Evolutionary conservation across 92 coral and sea anemone genomes (phyloP).

Genomic region (Epizoanthus stellaris): DNA sequence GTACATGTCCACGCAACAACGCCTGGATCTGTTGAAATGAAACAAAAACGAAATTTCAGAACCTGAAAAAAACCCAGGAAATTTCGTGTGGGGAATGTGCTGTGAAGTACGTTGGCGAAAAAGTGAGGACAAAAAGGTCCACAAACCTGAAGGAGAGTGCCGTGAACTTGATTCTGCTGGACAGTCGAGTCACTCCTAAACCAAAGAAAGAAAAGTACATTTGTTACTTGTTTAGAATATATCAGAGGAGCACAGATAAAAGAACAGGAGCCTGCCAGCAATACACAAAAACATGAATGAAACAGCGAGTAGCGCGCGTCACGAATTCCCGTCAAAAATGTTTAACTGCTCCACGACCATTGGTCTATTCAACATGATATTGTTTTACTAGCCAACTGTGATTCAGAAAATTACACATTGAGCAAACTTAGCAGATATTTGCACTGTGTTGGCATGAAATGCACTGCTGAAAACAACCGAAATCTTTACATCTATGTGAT

Average conservation of each 20-base stretch:
- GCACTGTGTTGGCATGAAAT: too few species aligned
- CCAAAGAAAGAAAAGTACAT: neutral
- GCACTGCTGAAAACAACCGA: too few species aligned
- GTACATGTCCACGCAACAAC: slow-evolving; percentile 57
- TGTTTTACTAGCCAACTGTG: too few species aligned
- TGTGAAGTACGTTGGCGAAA: neutral
- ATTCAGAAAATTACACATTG: too few species aligned
- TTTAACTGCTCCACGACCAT: too few species aligned
- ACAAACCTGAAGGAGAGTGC: slow-evolving; percentile 86
- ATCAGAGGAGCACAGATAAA: neutral
- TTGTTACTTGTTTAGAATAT: neutral
- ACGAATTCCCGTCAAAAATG: too few species aligned
- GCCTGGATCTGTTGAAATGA: slow-evolving; percentile 59
- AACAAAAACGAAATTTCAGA: neutral
- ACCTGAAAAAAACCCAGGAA: neutral
- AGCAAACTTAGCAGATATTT: too few species aligned
- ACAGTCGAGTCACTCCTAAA: slow-evolving; percentile 43
- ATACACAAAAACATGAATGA: too few species aligned
- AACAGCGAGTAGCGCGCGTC: too few species aligned
- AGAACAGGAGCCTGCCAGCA: neutral
- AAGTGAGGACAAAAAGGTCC: neutral
- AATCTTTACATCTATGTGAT: too few species aligned
- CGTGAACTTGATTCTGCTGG: slow-evolving; percentile 85
- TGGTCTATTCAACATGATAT: too few species aligned
- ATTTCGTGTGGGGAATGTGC: neutral